Conservation (phyloP, 2,888 invertebrate genomes). For the Hyppa rectilinea region DNA sequence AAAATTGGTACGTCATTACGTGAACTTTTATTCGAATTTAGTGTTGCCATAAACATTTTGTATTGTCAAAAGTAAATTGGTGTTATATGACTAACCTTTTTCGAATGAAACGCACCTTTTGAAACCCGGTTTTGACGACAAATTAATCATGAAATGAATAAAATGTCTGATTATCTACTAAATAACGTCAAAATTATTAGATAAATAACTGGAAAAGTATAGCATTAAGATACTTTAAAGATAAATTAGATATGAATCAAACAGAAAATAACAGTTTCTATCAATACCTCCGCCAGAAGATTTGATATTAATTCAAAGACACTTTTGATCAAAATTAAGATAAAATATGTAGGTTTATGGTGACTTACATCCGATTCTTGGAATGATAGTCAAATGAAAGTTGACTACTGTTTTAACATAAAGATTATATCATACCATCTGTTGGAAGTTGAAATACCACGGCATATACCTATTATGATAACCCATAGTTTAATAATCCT, state of each 20-base stretch:
- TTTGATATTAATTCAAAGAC: conserved; percentile 62
- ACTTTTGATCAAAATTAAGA: conserved; percentile 63
- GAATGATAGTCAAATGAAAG: conserved; percentile 70
- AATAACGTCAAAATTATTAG: conserved; percentile 23
- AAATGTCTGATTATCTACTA: background rate
- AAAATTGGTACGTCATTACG: conserved; percentile 71
- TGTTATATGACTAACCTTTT: conserved; percentile 31
- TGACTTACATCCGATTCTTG: conserved; percentile 65
- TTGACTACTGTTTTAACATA: conserved; percentile 72
- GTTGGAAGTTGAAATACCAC: conserved; percentile 41
- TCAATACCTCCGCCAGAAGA: conserved; percentile 49
- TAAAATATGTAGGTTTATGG: conserved; percentile 70
- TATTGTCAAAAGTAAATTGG: conserved; percentile 53
- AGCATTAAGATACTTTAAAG: conserved; percentile 32
- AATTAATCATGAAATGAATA: conserved; percentile 8
- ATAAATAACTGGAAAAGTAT: conserved; percentile 27
- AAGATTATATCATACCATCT: conserved; percentile 56
- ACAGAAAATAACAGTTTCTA: conserved; percentile 60
- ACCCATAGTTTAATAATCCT: background rate
- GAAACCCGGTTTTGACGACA: background rate
- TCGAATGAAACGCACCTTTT: conserved; percentile 12
- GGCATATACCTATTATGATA: conserved; percentile 17
- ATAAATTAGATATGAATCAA: conserved; percentile 56
- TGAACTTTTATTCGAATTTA: conserved; percentile 50
- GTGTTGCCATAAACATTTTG: conserved; percentile 55